Conservation (phyloP, 30 jellyfish, hydroid and myxozoan species). For the Aurelia aurita complex sp. Pacific region DNA sequence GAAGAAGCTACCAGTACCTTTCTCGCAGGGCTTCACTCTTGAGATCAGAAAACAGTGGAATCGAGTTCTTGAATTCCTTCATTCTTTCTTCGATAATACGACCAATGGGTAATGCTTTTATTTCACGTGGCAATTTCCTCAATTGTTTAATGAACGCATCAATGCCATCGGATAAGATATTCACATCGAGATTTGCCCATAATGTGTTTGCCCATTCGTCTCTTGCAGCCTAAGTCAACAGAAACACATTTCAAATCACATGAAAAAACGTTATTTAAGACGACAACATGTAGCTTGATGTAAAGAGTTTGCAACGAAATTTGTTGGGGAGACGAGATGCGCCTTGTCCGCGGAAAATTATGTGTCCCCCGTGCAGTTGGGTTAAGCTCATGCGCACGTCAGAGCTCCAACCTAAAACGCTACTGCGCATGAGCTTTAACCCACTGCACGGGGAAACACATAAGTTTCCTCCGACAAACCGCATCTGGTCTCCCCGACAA, state of each 20-base stretch:
- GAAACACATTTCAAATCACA: background rate
- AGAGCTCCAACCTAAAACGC: too few species aligned
- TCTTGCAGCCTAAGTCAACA: slow-evolving; percentile 76
- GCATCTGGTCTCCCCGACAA: too few species aligned
- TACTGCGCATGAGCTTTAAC: too few species aligned
- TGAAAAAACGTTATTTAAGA: background rate
- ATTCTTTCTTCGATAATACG: slow-evolving; percentile 82
- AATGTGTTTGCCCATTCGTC: slow-evolving; percentile 95
- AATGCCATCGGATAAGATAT: slow-evolving; percentile 80
- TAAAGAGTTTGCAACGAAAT: too few species aligned
- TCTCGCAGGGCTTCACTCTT: slow-evolving; percentile 96
- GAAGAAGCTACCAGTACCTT: slow-evolving; percentile 48
- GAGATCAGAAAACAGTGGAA: slow-evolving; percentile 86
- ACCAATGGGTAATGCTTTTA: slow-evolving; percentile 75
- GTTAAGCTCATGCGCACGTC: too few species aligned
- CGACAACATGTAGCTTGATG: too few species aligned
- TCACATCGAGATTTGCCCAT: slow-evolving; percentile 93
- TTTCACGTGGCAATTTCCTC: slow-evolving; percentile 82
- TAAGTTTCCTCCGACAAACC: too few species aligned
- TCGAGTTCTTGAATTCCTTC: slow-evolving; percentile 85
- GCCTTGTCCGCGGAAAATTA: too few species aligned
- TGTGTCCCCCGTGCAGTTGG: too few species aligned
- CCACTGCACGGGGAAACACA: too few species aligned
- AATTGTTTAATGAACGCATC: slow-evolving; percentile 83
- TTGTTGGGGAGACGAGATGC: too few species aligned